Evolutionary conservation across 2,888 invertebrate genomes (phyloP).

Genomic region (Drosophila nigricruria): DNA sequence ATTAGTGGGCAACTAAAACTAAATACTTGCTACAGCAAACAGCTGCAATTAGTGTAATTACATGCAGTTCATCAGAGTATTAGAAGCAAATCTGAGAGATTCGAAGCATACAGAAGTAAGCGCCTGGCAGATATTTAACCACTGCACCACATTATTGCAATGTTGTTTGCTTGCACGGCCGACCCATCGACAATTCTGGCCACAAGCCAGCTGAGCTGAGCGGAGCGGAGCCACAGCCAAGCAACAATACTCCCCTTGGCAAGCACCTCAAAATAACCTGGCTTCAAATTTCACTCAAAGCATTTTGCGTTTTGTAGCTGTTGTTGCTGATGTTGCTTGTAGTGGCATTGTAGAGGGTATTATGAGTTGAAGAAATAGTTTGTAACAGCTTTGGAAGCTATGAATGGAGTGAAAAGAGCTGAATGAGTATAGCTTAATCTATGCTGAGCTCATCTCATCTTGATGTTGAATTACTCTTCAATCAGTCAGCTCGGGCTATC

Average conservation of each 20-base stretch:
- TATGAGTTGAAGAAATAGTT: no score
- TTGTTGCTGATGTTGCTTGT: background rate
- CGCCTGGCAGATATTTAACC: constrained; percentile 4
- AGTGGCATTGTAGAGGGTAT: background rate
- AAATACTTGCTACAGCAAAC: constrained; percentile 2
- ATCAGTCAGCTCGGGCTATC: no score
- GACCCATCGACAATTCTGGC: background rate
- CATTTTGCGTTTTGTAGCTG: constrained; percentile 16
- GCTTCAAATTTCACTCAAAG: constrained; percentile 65
- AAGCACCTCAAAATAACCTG: constrained; percentile 52
- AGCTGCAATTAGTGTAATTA: constrained; percentile 51
- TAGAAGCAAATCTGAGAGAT: constrained; percentile 4
- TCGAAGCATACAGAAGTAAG: background rate
- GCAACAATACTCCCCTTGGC: constrained; percentile 28
- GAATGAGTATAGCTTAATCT: background rate
- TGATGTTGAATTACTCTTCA: no score
- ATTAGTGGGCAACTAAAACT: constrained; percentile 40
- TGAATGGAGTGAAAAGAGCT: background rate
- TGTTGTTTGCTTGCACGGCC: constrained; percentile 6
- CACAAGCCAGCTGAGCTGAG: constrained; percentile 20
- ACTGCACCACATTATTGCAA: constrained; percentile 10
- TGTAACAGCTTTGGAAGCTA: background rate
- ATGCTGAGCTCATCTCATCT: no score
- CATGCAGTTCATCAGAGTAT: constrained; percentile 22
- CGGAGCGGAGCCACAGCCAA: constrained; percentile 18